Base-by-base conservation (phyloP, 1,140 invertebrate species). In the Thaumatotibia leucotreta region DNA sequence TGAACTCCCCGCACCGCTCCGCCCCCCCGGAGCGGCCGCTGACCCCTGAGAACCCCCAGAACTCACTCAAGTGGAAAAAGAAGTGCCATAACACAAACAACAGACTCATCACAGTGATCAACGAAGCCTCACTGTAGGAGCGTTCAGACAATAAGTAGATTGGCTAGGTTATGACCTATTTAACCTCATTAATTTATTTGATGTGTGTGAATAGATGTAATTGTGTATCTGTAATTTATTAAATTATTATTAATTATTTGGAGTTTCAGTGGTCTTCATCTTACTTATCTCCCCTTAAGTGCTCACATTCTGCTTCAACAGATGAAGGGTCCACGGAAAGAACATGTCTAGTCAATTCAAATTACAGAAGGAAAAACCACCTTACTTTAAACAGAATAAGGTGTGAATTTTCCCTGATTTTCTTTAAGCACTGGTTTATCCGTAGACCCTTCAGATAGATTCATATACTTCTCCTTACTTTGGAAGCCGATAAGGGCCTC, bases 51-150 rank as follows among this genome's bases (percentile, higher is more conserved):
- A n/a, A n/a, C 65, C 77, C 77, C 39, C 83, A 76, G 20, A 86
- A 81, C 72, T 82, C 82, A 1, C 75, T 84, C 49, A 92, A 92
- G 65, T 92, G 89, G 89, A 91, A 91, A 80, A 89, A 87, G 74
- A 90, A 91, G 77, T 89, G 88, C 80, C 89, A 91, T 82, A 90
- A 91, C 67, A 65, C 91, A 24, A 93, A 92, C 66, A 94, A 92
- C 76, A 91, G 94, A 82, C 91, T 94, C 66, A 95, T 96, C 64
- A 95, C 94, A 65, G 94, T 95, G 78, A 95, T 95, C 77, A 95
- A 95, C 81, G 95, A 96, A 76, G 94, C 94, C 17, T 93, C 93
- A 23, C 91, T 93, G 72, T 93, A 88, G 77, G n/a, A 72, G 70
- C 72, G 54, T 65, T 73, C 69, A 87, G 88, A 91, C 88, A 91